These are phyloP conservation scores for Sphinx pinastri DNA, from an alignment of 2,888 invertebrate genomes.

Conservation along the genomic window DNA sequence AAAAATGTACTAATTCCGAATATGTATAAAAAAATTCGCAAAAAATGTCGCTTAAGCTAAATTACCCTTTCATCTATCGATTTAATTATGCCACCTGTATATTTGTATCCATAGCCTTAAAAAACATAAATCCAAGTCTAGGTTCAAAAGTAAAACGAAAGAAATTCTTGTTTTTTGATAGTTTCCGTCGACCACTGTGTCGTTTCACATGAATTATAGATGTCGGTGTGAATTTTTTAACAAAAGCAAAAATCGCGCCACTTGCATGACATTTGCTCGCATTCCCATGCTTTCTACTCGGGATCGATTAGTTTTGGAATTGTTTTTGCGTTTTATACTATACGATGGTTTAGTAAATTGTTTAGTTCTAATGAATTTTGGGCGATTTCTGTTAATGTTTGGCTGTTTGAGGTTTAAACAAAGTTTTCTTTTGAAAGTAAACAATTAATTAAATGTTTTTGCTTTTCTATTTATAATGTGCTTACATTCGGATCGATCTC, in stretches of 20 bases:
- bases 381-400: no score
- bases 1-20: no score
- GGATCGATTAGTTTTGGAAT: constrained; percentile 26
- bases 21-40: no score
- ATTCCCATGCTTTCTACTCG: constrained; percentile 30
- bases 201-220: constrained; percentile 20
- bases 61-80: no score
- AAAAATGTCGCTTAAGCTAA: no score
- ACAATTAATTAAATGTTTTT: no score
- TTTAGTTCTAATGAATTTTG: not conserved
- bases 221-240: constrained; percentile 30
- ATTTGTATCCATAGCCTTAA: no score
- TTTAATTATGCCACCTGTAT: no score
- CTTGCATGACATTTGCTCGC: constrained; percentile 30
- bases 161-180: not conserved
- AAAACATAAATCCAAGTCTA: not conserved
- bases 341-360: not conserved
- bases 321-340: not conserved
- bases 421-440: no score
- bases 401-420: no score
- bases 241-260: constrained; percentile 29
- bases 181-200: not conserved
- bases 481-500: no score
- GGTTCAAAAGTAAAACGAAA: not conserved
- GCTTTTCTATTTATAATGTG: not conserved